Percentiles rank a stretch among this genome's conserved stretches.
phyloP scores from a whole-genome alignment of 2,888 invertebrate species.

The Argyresthia albistria region DNA sequence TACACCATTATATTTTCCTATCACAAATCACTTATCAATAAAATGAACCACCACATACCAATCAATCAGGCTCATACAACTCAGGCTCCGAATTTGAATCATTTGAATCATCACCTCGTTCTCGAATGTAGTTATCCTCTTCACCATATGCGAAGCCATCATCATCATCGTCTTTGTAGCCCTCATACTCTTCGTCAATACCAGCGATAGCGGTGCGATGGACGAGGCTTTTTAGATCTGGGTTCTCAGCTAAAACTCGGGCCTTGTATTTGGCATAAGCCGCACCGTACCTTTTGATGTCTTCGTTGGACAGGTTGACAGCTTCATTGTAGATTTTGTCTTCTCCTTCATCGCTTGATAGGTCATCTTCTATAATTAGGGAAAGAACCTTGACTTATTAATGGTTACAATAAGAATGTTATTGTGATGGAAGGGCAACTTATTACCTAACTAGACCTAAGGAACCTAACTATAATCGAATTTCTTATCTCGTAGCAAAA shows the following conservation, averaged over 20 bases:
- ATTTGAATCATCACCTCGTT: conserved; percentile 34
- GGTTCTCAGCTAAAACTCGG: conserved; percentile 38
- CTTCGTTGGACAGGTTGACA: conserved; percentile 45
- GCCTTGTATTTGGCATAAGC: conserved; percentile 80
- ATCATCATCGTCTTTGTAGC: conserved; percentile 46
- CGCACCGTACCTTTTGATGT: conserved; percentile 74
- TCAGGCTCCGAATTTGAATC: conserved; percentile 19
- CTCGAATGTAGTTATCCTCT: conserved; percentile 41
- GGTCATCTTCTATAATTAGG: conserved; percentile 39
- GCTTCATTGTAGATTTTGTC: conserved; percentile 51
- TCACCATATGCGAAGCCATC: conserved; percentile 63
- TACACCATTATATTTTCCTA: too few relatives aligned
- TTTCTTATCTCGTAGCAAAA: too few relatives aligned
- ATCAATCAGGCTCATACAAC: conserved; percentile 31
- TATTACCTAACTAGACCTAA: too few relatives aligned
- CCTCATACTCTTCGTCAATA: conserved; percentile 8
- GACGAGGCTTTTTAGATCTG: conserved; percentile 25
- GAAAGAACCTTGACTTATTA: neutral
- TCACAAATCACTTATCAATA: neutral
- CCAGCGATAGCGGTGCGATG: conserved; percentile 17
- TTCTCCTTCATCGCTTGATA: conserved; percentile 62
- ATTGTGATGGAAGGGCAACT: too few relatives aligned
- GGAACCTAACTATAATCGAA: too few relatives aligned
- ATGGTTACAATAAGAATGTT: too few relatives aligned
- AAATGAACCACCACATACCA: neutral